Conservation (phyloP, 2,113 vertebrate genomes). For the Stomatorhinus ivindoensis region DNA sequence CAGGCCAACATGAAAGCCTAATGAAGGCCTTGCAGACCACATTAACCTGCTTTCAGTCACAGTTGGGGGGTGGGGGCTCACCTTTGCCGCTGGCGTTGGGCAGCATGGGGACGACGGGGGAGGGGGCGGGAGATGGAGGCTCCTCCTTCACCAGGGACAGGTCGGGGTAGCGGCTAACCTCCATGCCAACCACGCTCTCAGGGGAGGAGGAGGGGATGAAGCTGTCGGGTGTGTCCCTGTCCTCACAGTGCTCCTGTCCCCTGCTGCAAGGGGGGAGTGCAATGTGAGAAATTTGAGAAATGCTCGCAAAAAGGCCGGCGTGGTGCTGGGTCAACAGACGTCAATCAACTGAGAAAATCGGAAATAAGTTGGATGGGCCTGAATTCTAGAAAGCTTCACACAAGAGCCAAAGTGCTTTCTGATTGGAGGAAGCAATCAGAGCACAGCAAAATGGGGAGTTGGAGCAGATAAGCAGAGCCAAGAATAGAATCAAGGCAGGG, state of each 20-base stretch:
- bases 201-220: constrained; percentile 91
- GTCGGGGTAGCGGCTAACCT: constrained; percentile 85
- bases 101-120: constrained; percentile 82
- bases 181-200: constrained; percentile 79
- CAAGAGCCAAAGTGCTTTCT: background rate
- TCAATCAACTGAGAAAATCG: background rate
- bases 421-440: background rate
- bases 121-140: constrained; percentile 76
- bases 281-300: background rate
- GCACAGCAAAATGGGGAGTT: background rate
- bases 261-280: constrained; percentile 46
- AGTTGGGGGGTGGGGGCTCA: constrained; percentile 33
- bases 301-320: background rate
- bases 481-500: background rate
- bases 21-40: background rate
- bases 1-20: background rate
- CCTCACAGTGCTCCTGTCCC: constrained; percentile 72
- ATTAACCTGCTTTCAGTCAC: background rate
- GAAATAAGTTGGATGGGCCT: background rate
- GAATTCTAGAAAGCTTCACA: background rate
- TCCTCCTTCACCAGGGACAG: constrained; percentile 84
- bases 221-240: constrained; percentile 73
- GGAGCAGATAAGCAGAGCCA: background rate
- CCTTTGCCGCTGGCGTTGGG: constrained; percentile 79
- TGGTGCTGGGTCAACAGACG: background rate